A percentile compares a stretch with the other conserved stretches of the same genome.
Evolutionary conservation across 2,888 invertebrate species (phyloP).

Genomic region (Congeria kusceri): DNA sequence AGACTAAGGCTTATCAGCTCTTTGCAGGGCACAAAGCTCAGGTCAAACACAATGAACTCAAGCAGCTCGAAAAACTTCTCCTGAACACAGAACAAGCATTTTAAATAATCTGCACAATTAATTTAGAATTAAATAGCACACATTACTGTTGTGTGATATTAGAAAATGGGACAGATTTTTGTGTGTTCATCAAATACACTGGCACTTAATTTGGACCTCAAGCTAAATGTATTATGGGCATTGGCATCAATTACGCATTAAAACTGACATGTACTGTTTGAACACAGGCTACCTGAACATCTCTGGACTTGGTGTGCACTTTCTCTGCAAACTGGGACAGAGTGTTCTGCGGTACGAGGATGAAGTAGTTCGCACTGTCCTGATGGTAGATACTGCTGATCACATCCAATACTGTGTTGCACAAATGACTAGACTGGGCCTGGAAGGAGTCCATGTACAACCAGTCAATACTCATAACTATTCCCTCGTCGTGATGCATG

Average conservation of each 20-base stretch:
- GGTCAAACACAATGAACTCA: slow-evolving; percentile 97
- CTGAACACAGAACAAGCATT: slow-evolving; percentile 59
- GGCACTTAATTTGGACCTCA: too few species aligned
- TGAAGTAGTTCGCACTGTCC: slow-evolving; percentile 99
- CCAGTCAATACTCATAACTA: too few species aligned
- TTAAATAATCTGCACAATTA: too few species aligned
- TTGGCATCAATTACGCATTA: too few species aligned
- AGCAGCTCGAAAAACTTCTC: slow-evolving; percentile 97
- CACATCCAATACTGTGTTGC: slow-evolving; percentile 96
- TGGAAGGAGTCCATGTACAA: slow-evolving; percentile 64
- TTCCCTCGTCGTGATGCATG: too few species aligned
- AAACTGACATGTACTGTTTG: too few species aligned
- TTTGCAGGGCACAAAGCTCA: slow-evolving; percentile 99
- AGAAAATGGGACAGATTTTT: too few species aligned
- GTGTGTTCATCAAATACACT: too few species aligned
- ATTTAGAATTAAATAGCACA: too few species aligned
- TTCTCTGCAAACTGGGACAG: slow-evolving; percentile 98
- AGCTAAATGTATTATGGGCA: too few species aligned
- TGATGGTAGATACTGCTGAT: slow-evolving; percentile 98
- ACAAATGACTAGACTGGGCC: slow-evolving; percentile 91
- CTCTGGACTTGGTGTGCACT: slow-evolving; percentile 94
- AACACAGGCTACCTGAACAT: slow-evolving; percentile 88
- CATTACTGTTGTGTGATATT: too few species aligned
- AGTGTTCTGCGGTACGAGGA: slow-evolving; percentile 98
- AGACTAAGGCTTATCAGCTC: slow-evolving; percentile 98